Percentiles rank a stretch among this genome's conserved stretches.
These are phyloP conservation scores for Coptotermes formosanus DNA, from an alignment of 1,140 invertebrate genomes.

Conservation along the genomic window DNA sequence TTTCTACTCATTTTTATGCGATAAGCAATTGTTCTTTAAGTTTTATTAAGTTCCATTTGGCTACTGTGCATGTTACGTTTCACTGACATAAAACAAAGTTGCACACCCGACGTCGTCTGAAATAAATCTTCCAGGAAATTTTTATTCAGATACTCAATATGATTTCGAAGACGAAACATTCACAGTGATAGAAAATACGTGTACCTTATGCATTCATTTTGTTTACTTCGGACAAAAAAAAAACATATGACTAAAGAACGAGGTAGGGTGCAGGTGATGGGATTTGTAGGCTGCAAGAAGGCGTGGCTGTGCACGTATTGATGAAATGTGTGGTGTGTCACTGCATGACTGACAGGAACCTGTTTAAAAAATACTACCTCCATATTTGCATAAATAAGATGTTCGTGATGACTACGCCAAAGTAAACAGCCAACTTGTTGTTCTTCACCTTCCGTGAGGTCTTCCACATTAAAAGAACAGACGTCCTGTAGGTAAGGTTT, in stretches of 20 bases:
- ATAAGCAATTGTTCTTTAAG: too few relatives aligned
- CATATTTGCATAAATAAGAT: constrained; percentile 8
- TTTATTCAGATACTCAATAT: too few relatives aligned
- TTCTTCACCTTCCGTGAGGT: neutral
- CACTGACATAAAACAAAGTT: too few relatives aligned
- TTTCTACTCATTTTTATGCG: too few relatives aligned
- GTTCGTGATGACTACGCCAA: neutral
- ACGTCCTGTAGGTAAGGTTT: neutral
- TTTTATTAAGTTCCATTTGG: too few relatives aligned
- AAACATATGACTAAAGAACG: neutral
- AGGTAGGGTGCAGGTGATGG: neutral
- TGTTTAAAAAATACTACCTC: neutral
- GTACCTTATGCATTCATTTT: too few relatives aligned
- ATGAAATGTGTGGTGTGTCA: neutral
- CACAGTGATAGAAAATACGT: too few relatives aligned
- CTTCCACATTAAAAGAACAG: neutral
- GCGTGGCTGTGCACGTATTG: neutral
- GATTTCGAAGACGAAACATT: too few relatives aligned
- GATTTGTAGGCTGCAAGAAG: neutral
- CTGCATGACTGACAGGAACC: neutral
- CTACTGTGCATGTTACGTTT: too few relatives aligned
- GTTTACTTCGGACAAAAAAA: too few relatives aligned
- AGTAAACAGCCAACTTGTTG: neutral
- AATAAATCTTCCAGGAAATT: too few relatives aligned
- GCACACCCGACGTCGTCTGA: too few relatives aligned